These are phyloP conservation scores for Tachina lurida DNA, from an alignment of 2,888 invertebrate species.

Conservation along the genomic window DNA sequence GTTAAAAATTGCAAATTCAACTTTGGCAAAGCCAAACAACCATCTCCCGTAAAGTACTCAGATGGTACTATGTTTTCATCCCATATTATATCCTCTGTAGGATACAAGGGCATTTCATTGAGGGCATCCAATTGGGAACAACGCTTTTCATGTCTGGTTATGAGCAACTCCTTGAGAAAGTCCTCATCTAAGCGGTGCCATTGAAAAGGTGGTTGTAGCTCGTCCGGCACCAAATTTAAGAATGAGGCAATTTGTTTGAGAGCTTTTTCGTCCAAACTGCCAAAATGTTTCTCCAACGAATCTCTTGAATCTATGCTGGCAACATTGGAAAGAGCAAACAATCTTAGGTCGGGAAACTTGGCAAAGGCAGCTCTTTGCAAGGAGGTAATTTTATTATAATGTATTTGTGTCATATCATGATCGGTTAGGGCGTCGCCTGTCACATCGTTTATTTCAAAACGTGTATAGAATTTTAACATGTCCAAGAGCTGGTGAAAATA, in stretches of 20 bases:
- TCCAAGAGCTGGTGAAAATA: constrained; percentile 89
- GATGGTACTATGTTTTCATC: constrained; percentile 99
- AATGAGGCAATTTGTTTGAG: constrained; percentile 93
- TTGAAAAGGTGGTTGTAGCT: constrained; percentile 85
- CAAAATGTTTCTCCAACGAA: constrained; percentile 90
- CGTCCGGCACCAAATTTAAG: constrained; percentile 92
- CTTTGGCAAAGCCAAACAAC: constrained; percentile 97
- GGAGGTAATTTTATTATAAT: constrained; percentile 95
- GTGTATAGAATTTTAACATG: constrained; percentile 97
- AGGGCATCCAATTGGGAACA: constrained; percentile 96
- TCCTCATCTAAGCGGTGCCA: constrained; percentile 92
- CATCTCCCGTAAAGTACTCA: constrained; percentile 98
- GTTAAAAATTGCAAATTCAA: constrained; percentile 99
- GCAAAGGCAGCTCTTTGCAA: constrained; percentile 97
- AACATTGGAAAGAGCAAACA: constrained; percentile 96
- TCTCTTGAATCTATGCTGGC: constrained; percentile 96
- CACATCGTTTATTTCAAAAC: constrained; percentile 98
- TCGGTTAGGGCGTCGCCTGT: constrained; percentile 97
- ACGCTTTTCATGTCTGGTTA: constrained; percentile 92
- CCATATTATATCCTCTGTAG: constrained; percentile 99
- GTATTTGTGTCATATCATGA: constrained; percentile 95
- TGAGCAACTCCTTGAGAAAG: constrained; percentile 93
- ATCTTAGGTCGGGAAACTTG: constrained; percentile 92
- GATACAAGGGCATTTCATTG: constrained; percentile 99
- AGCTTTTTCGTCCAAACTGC: constrained; percentile 87